Evolutionary conservation across 1,140 invertebrate genomes (phyloP).

Genomic region (Aricia agestis): DNA sequence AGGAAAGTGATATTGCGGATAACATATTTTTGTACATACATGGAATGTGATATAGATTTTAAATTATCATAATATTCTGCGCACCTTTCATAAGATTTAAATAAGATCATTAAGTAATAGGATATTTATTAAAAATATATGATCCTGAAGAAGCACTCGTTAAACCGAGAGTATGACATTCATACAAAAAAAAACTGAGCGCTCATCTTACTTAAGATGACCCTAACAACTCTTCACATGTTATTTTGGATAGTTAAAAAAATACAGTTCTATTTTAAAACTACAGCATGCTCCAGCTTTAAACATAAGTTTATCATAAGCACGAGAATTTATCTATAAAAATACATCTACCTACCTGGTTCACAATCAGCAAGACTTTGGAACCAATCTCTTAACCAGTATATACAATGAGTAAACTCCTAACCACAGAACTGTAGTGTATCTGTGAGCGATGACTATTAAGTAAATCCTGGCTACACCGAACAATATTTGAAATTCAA

Average conservation of each 20-base stretch:
- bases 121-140: constrained; percentile 2
- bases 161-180: not conserved
- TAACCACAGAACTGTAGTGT: constrained; percentile 17
- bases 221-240: not conserved
- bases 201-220: not conserved
- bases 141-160: not conserved
- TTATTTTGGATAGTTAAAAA: not conserved
- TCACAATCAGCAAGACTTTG: constrained; percentile 22
- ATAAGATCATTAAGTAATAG: constrained; percentile 12
- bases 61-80: constrained; percentile 30
- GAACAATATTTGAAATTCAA: constrained; percentile 15
- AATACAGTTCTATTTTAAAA: constrained; percentile 3
- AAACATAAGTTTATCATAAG: constrained; percentile 10
- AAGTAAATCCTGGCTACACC: constrained; percentile 23
- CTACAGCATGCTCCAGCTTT: not conserved
- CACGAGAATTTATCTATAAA: constrained; percentile 11
- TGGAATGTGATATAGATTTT: constrained; percentile 64
- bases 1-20: constrained; percentile 31
- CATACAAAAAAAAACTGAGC: not conserved
- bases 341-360: constrained; percentile 30
- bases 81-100: constrained; percentile 40
- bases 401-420: constrained; percentile 24
- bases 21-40: constrained; percentile 47
- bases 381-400: constrained; percentile 24
- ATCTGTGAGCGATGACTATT: constrained; percentile 22